Conservation (phyloP, 2,113 vertebrate genomes). For the Raja brachyura region DNA sequence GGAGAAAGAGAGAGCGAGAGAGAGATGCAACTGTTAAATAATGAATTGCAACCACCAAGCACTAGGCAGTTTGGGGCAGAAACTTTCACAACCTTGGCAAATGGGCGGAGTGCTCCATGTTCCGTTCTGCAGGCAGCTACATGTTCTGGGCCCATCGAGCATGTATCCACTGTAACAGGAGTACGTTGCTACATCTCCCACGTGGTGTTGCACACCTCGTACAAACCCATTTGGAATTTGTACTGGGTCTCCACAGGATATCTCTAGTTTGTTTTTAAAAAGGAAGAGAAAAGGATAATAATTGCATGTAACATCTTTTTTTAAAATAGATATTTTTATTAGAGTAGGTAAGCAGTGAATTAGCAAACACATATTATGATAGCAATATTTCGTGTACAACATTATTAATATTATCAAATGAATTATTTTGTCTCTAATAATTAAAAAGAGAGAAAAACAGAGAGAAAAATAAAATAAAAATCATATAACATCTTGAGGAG, state of each 20-base stretch:
- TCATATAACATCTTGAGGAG: neutral
- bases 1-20: neutral
- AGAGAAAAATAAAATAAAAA: no score
- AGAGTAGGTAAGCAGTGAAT: no score
- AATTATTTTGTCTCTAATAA: no score
- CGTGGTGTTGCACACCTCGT: slow-evolving; percentile 78
- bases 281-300: neutral
- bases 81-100: slow-evolving; percentile 75
- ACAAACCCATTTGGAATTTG: slow-evolving; percentile 77
- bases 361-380: no score
- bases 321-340: no score
- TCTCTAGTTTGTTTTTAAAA: slow-evolving; percentile 59
- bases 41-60: neutral
- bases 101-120: slow-evolving; percentile 82
- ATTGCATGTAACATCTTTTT: neutral
- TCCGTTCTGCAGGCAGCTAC: slow-evolving; percentile 84
- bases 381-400: no score
- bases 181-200: slow-evolving; percentile 83
- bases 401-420: no score
- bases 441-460: no score
- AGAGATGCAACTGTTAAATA: neutral
- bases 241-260: slow-evolving; percentile 79
- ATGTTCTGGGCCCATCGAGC: slow-evolving; percentile 79
- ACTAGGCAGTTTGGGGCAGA: neutral
- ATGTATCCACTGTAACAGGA: slow-evolving; percentile 88